Evolutionary conservation across 2,113 vertebrate genomes (phyloP).

Genomic region (Uria aalge): DNA sequence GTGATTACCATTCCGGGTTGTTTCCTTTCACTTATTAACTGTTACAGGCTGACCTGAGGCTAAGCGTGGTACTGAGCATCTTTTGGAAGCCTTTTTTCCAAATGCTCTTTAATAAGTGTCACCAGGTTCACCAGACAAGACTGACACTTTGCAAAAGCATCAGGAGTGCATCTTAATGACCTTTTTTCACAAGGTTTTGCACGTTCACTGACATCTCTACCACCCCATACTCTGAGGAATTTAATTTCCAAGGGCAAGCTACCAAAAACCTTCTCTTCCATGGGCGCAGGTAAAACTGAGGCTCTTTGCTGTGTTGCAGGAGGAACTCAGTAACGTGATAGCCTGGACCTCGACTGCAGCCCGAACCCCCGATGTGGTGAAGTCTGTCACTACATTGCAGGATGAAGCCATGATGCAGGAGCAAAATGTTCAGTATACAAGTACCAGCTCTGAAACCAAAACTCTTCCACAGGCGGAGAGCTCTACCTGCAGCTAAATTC

Average conservation of each 20-base stretch:
- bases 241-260: not conserved
- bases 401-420: not conserved
- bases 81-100: not conserved
- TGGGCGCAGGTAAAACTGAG: not conserved
- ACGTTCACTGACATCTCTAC: not conserved
- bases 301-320: not conserved
- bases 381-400: not conserved
- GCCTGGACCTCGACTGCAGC: not conserved
- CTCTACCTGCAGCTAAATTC: not conserved
- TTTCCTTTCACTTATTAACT: not conserved
- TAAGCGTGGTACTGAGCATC: not conserved
- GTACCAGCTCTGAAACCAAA: not conserved
- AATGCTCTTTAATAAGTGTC: not conserved
- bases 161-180: not conserved
- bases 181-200: not conserved
- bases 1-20: not conserved
- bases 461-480: not conserved
- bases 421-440: not conserved
- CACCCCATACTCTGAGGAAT: not conserved
- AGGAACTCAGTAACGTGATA: not conserved
- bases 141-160: not conserved
- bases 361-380: not conserved
- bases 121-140: not conserved
- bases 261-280: not conserved
- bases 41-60: not conserved